Evolutionary conservation across 2,888 invertebrate species (phyloP), one percentile per base, ranked within the genome.

Genomic region (Trachelus tabidus): DNA sequence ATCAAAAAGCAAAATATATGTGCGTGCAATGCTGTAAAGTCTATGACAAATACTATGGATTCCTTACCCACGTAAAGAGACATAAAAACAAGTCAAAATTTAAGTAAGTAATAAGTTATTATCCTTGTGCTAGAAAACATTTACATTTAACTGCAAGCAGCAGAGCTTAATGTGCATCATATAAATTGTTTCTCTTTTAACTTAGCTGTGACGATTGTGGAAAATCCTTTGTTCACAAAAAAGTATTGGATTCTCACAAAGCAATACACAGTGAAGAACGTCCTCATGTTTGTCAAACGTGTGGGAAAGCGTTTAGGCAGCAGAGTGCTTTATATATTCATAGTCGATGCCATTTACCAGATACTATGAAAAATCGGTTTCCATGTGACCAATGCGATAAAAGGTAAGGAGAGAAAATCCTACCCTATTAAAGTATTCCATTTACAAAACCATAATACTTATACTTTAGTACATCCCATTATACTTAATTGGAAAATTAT

Each of bases 11-110:
- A 0, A 94, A 94, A 11, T 95, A 94, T 85, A 93, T 93, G 85
- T 96, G 95, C 87, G 93, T 94, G 33, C 94, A 95, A 85, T 95
- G 95, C 87, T 94, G 94, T 73, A 94, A 94, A 83, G 93, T 94
- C 23, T 93, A 93, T 82, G 93, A 93, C 73, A 94, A 94, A 85
- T 95, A 95, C 89, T 92, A 92, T 79, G 93, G 93, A 6, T 95
- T 95, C 87, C 88, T 95, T 11, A 93, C 93, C 77, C 95, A 95
- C 89, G 94, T 95, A 0, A 92, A 93, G 81, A 92, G 93, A 74
- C 95, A 95, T 88, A 93, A 94, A 82, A 93, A 93, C 79, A 93
- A 93, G 84, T 90, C 95, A 37, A 94, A 94, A 92, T 95, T 93
- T 89, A 77, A 91, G 92, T 93, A 93, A 82, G 89, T 92, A 34